phyloP scores from a whole-genome alignment of 2,113 vertebrate species.

The Chascanopsetta lugubris region DNA sequence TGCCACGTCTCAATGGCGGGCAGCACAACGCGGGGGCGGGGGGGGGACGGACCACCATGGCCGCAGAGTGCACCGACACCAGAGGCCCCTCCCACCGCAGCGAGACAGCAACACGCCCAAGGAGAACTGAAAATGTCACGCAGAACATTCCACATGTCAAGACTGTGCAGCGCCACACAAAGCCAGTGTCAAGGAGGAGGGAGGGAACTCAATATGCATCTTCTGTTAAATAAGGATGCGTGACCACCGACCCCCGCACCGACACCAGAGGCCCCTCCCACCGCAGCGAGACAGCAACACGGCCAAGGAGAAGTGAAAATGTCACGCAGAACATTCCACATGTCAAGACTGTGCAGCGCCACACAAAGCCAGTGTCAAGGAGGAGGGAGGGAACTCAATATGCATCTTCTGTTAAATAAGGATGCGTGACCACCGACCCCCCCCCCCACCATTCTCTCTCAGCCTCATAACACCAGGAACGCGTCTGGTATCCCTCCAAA shows the following conservation, averaged over 20 bases:
- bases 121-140: constrained; percentile 52
- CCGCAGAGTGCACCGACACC: constrained; percentile 41
- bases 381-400: constrained; percentile 17
- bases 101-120: constrained; percentile 55
- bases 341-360: constrained; percentile 33
- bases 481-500: constrained; percentile 38
- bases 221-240: constrained; percentile 3
- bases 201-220: constrained; percentile 12
- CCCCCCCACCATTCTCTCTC: too few relatives aligned
- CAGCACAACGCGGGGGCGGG: constrained; percentile 23
- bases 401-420: constrained; percentile 3
- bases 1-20: constrained; percentile 56
- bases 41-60: constrained; percentile 72
- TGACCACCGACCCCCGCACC: background rate
- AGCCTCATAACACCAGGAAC: constrained; percentile 37
- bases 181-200: constrained; percentile 28
- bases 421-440: background rate
- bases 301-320: constrained; percentile 42
- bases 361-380: constrained; percentile 46
- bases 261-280: constrained; percentile 28
- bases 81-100: constrained; percentile 30
- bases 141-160: constrained; percentile 63
- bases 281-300: constrained; percentile 57
- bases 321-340: constrained; percentile 63
- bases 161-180: constrained; percentile 38